Conservation (phyloP, 2,797 vertebrate genomes). For the Betta splendens region DNA sequence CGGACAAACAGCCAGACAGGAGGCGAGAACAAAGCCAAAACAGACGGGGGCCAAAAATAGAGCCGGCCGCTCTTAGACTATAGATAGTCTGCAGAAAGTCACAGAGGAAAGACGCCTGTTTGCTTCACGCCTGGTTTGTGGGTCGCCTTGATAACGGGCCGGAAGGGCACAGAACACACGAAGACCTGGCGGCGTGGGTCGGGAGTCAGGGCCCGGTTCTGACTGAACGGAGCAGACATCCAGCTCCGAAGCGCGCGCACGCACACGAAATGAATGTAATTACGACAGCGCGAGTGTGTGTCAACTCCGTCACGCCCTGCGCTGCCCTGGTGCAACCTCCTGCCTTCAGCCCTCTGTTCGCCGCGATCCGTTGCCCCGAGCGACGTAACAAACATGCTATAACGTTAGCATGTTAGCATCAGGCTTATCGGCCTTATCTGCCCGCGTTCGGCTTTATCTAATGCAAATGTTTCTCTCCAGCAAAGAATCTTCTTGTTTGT, state of each 20-base stretch:
- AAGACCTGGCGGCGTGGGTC: too few relatives aligned
- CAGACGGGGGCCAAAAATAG: slow-evolving; percentile 60
- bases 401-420: slow-evolving; percentile 2
- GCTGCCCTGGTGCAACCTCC: slow-evolving; percentile 36
- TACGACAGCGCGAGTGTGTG: slow-evolving; percentile 15
- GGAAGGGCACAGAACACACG: too few relatives aligned
- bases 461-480: not conserved
- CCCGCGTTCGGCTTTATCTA: not conserved
- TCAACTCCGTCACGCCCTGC: slow-evolving; percentile 37
- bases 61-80: slow-evolving; percentile 35
- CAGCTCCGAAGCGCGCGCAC: slow-evolving; percentile 3
- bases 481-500: not conserved
- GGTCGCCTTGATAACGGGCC: too few relatives aligned
- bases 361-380: slow-evolving; percentile 20
- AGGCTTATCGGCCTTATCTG: not conserved
- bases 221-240: slow-evolving; percentile 3
- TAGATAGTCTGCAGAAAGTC: slow-evolving; percentile 22
- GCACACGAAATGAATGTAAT: not conserved
- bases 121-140: too few relatives aligned
- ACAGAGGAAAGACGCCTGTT: slow-evolving; percentile 31
- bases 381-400: slow-evolving; percentile 19
- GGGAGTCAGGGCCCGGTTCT: too few relatives aligned
- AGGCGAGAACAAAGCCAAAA: slow-evolving; percentile 48
- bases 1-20: slow-evolving; percentile 43
- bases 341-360: slow-evolving; percentile 17